phyloP scores from a whole-genome alignment of 1,140 invertebrate genomes.

The Tetraneura akinire region DNA sequence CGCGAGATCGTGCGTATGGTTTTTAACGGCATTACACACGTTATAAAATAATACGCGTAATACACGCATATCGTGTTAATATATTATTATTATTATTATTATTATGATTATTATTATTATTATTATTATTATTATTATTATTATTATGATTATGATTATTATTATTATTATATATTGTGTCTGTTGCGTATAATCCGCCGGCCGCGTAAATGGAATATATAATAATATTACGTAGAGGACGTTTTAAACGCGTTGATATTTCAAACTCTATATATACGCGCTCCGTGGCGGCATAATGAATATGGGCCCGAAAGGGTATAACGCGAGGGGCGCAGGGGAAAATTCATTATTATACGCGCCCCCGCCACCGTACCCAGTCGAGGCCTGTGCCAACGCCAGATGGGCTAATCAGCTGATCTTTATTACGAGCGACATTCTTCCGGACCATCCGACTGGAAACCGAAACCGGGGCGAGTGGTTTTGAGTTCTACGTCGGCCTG shows the following conservation, averaged over 20 bases:
- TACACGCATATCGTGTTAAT: conserved; percentile 8
- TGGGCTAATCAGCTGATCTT: conserved; percentile 61
- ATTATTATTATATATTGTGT: too few species aligned
- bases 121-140: too few species aligned
- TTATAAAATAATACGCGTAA: background rate
- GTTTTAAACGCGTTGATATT: too few species aligned
- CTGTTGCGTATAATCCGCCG: conserved; percentile 20
- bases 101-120: too few species aligned
- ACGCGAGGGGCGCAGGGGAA: background rate
- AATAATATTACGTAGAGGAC: background rate
- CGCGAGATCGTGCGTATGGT: conserved; percentile 14
- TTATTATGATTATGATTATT: too few species aligned
- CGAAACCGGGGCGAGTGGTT: conserved; percentile 52
- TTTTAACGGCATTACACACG: conserved; percentile 34
- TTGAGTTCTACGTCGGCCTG: conserved; percentile 45
- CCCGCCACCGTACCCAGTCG: background rate
- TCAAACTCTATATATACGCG: too few species aligned
- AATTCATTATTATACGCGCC: conserved; percentile 41
- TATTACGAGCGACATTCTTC: conserved; percentile 60
- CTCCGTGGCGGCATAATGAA: background rate
- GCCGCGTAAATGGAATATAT: too few species aligned
- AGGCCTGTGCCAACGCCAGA: conserved; percentile 57
- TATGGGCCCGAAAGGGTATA: background rate
- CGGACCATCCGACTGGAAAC: conserved; percentile 63
- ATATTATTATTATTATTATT: background rate